Percentiles rank a stretch among this genome's conserved stretches.
phyloP scores from a whole-genome alignment of 2,797 vertebrate species.

The Chloroceryle amazona region DNA sequence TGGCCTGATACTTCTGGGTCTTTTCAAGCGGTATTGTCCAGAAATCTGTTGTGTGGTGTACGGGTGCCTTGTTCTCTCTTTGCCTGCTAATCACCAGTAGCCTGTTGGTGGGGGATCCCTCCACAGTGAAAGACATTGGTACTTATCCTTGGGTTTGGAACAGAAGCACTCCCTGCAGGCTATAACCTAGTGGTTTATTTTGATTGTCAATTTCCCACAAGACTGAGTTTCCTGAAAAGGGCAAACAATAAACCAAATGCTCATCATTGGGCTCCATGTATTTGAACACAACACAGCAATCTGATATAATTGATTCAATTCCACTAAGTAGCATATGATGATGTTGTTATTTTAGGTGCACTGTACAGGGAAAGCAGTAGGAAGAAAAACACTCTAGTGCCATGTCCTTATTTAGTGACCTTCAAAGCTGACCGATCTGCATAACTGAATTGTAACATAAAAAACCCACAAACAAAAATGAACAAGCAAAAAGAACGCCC shows the following conservation, averaged over 20 bases:
- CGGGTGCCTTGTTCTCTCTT: not conserved
- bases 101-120: not conserved
- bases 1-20: not conserved
- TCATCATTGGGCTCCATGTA: slow-evolving; percentile 68
- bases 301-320: slow-evolving; percentile 30
- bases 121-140: not conserved
- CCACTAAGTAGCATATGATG: not conserved
- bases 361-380: not conserved
- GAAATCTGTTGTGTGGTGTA: not conserved
- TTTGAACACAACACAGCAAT: not conserved
- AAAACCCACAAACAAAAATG: not conserved
- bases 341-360: slow-evolving; percentile 28
- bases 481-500: not conserved
- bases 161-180: not conserved
- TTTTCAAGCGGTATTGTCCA: not conserved
- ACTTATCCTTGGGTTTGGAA: not conserved
- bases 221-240: slow-evolving; percentile 57
- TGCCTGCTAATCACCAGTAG: not conserved
- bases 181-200: not conserved
- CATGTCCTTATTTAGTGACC: slow-evolving; percentile 10
- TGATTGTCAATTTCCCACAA: slow-evolving; percentile 20
- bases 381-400: not conserved
- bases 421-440: not conserved
- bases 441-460: not conserved
- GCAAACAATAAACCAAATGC: slow-evolving; percentile 65